Conservation (phyloP, 92 coral and sea anemone genomes). For the Porites cylindrica region DNA sequence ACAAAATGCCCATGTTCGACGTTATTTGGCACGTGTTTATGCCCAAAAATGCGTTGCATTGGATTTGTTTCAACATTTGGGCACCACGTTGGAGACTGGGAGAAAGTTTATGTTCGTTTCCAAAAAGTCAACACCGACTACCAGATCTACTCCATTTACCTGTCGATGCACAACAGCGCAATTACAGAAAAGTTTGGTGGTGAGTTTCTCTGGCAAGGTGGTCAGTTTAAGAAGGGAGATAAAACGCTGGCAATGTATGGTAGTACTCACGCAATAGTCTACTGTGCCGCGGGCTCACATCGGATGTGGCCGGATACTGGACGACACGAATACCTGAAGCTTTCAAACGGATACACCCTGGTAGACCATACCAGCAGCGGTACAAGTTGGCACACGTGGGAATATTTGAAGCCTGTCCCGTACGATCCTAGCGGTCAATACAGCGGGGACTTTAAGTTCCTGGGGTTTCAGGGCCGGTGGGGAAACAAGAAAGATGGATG, state of each 20-base stretch:
- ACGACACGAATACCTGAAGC: neutral
- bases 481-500: too few relatives aligned
- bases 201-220: slow-evolving; percentile 19
- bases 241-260: slow-evolving; percentile 2
- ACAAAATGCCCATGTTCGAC: too few relatives aligned
- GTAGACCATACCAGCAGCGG: neutral
- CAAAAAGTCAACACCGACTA: slow-evolving; percentile 25
- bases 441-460: too few relatives aligned
- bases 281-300: slow-evolving; percentile 14
- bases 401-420: neutral
- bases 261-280: slow-evolving; percentile 34
- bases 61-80: slow-evolving; percentile 13
- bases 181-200: slow-evolving; percentile 4
- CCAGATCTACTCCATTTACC: slow-evolving; percentile 23
- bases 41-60: neutral
- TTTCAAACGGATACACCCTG: neutral
- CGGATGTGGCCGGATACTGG: slow-evolving; percentile 27
- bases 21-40: too few relatives aligned
- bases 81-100: slow-evolving; percentile 34
- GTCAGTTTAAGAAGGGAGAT: slow-evolving; percentile 2
- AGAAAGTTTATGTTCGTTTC: slow-evolving; percentile 13
- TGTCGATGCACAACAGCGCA: neutral
- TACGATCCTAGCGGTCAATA: too few relatives aligned
- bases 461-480: too few relatives aligned
- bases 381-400: slow-evolving; percentile 7